A percentile compares a stretch with the other conserved stretches of the same genome.
Evolutionary conservation across 1,140 invertebrate species (phyloP).

Genomic region (Gryllus bimaculatus): DNA sequence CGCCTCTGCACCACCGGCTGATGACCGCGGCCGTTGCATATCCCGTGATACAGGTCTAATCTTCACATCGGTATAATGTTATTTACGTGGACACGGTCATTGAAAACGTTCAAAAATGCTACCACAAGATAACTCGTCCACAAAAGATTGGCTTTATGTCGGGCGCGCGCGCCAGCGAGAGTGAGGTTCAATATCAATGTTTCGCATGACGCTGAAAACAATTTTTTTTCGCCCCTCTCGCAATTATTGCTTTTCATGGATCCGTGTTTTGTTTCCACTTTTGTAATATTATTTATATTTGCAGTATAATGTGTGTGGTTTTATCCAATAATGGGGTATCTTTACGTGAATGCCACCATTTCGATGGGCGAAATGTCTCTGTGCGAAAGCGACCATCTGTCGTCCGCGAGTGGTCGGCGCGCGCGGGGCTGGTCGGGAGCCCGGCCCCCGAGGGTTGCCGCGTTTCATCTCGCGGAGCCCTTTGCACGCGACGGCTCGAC

Average conservation of each 20-base stretch:
- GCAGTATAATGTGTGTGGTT: not conserved
- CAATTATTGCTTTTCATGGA: not conserved
- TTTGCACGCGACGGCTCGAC: not conserved
- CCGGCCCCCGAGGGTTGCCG: too few relatives aligned
- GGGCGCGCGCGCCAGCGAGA: too few relatives aligned
- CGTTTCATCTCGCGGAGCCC: not conserved
- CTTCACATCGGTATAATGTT: not conserved
- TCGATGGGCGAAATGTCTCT: not conserved
- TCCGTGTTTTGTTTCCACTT: not conserved
- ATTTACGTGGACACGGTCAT: not conserved
- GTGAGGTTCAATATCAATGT: not conserved
- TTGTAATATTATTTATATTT: not conserved
- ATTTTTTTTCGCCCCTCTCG: not conserved
- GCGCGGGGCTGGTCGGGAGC: not conserved
- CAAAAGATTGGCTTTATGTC: not conserved
- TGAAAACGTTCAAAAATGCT: not conserved
- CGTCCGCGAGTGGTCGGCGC: too few relatives aligned
- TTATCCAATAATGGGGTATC: not conserved
- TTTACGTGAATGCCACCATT: not conserved
- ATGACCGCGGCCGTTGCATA: not conserved
- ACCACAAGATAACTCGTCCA: not conserved
- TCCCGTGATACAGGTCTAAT: not conserved
- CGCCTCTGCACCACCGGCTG: not conserved
- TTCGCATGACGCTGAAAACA: not conserved
- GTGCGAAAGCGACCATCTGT: not conserved